Evolutionary conservation across 2,888 invertebrate species (phyloP), one percentile per base, ranked within the genome.

Genomic region (Eupithecia tripunctaria): DNA sequence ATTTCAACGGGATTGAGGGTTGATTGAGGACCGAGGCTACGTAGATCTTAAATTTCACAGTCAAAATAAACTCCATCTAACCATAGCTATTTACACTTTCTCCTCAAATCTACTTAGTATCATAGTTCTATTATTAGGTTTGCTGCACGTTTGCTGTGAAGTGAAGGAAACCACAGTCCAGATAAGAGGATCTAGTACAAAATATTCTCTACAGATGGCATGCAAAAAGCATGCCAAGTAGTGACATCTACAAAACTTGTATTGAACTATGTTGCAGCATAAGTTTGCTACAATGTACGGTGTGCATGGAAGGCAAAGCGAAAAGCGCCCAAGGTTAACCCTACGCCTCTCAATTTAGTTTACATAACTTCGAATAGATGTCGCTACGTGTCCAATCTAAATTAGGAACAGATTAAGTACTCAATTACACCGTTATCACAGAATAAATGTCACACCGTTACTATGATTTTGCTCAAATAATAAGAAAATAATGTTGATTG

Each of bases 291-390:
- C 60, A 21, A 18, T 60, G 18, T 60, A 8, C 8, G 8, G 8
- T 18, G 18, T 29, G 10, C 8, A 60, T 2, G 6, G 2, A 7
- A 43, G 27, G 15, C 2, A 15, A 21, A 51, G 10, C 10, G 47
- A 51, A 15, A 21, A 51, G 10, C 10, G 47, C n/a, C 47, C 3
- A 18, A 29, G 18, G 18, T 7, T 59, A 7, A 7, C 10, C 15
- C 27, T 29, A 18, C 18, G 18, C 27, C 6, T 60, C 7, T 2
- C 36, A 36, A 63, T 27, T 27, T 72, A 64, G 7, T 79, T 71
- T 10, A 5, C 14, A 15, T n/a, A 3, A 3, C 18, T 10, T 18
- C 1, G 5, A 27, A 77, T 32, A 84, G 84, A 80, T 84, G 82
- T 78, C 81, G 74, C 56, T 67, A 71, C 67, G 1, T 12, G 66